Conservation (phyloP, 1,140 invertebrate species). For the Lordiphosa mommai region DNA sequence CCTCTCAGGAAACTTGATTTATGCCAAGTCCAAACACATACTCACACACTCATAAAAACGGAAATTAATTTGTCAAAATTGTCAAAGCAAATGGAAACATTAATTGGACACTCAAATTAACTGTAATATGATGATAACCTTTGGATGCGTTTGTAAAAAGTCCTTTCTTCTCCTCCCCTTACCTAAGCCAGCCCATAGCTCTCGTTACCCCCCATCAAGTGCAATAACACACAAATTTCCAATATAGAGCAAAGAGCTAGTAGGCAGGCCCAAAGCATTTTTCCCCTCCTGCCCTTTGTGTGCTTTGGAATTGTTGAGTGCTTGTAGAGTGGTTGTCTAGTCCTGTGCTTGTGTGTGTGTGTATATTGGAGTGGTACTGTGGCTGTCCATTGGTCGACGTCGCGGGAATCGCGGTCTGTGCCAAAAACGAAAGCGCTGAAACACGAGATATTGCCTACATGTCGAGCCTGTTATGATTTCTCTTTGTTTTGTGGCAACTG, state of each 20-base stretch:
- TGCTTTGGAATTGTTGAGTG: background rate
- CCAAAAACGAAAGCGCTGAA: background rate
- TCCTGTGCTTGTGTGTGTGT: background rate
- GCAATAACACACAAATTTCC: background rate
- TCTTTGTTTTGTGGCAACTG: background rate
- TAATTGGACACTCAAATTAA: no score
- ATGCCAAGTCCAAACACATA: background rate
- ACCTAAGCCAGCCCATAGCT: no score
- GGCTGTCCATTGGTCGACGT: background rate
- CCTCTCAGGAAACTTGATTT: slow-evolving; percentile 20
- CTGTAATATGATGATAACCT: slow-evolving; percentile 46
- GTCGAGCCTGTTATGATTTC: no score
- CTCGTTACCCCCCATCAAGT: slow-evolving; percentile 29
- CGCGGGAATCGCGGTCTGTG: background rate
- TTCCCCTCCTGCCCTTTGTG: background rate
- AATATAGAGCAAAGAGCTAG: no score
- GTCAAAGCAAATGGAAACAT: slow-evolving; percentile 9
- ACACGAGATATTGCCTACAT: no score
- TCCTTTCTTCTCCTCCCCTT: no score
- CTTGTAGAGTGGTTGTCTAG: slow-evolving; percentile 4
- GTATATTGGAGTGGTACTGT: no score
- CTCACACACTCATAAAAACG: no score
- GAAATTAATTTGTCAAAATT: slow-evolving; percentile 68
- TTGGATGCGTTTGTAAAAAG: no score
- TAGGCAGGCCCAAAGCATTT: background rate